Conservation (phyloP, 1,140 invertebrate genomes). For the Bombus consobrinus region DNA sequence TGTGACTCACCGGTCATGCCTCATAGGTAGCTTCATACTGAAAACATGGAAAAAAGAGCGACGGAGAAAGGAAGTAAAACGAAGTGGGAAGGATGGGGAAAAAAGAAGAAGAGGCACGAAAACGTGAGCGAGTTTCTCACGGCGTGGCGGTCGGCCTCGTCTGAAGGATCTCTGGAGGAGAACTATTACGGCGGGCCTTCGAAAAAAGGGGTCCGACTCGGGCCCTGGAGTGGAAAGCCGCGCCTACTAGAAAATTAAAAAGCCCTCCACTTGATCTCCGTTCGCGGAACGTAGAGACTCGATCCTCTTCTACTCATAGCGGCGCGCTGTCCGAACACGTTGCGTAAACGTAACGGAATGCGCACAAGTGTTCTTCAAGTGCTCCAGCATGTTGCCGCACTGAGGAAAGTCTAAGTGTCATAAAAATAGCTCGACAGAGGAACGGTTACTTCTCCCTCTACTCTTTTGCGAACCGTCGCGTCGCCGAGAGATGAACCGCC, state of each 20-base stretch:
- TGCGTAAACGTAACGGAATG: constrained; percentile 82
- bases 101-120: neutral
- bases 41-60: neutral
- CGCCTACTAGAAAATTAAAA: constrained; percentile 59
- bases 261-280: constrained; percentile 30
- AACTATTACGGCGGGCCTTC: neutral
- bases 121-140: constrained; percentile 27
- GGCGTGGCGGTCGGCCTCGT: neutral
- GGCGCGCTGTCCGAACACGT: constrained; percentile 61
- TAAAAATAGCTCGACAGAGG: constrained; percentile 80
- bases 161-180: neutral
- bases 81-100: neutral
- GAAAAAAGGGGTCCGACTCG: neutral
- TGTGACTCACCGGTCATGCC: neutral
- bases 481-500: constrained; percentile 61
- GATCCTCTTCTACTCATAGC: neutral
- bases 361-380: constrained; percentile 82
- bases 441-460: constrained; percentile 72
- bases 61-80: neutral
- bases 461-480: neutral
- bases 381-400: constrained; percentile 81
- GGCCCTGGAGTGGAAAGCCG: neutral
- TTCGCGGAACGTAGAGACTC: constrained; percentile 7
- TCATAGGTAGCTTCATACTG: neutral
- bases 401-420: constrained; percentile 79